Conservation (phyloP, 1,140 invertebrate genomes). For the silkworm (Bombyx mori) region DNA sequence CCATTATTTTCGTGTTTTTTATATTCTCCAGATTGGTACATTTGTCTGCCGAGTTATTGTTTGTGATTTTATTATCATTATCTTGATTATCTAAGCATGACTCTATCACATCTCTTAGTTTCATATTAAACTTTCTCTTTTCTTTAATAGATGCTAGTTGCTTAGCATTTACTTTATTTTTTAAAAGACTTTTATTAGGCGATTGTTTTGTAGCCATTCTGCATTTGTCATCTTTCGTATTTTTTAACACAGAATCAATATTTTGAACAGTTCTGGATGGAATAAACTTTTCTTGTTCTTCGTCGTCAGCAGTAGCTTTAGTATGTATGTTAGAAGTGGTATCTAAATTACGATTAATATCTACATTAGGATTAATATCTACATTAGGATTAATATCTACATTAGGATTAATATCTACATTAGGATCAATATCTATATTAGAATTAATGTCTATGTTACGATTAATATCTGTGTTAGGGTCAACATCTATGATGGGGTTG, state of each 20-base stretch:
- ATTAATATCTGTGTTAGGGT: too few species aligned
- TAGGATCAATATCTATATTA: too few species aligned
- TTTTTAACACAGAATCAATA: not conserved
- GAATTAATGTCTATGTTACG: too few species aligned
- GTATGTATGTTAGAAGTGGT: not conserved
- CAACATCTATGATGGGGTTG: too few species aligned
- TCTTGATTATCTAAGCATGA: conserved; percentile 35
- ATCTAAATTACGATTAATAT: not conserved
- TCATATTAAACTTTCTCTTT: conserved; percentile 60
- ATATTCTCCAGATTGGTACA: too few species aligned
- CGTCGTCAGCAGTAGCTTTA: not conserved
- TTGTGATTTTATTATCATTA: conserved; percentile 9
- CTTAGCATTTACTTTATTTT: conserved; percentile 22
- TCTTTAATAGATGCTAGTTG: conserved; percentile 46
- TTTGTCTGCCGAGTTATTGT: conserved; percentile 1
- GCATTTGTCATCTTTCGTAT: not conserved
- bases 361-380: too few species aligned
- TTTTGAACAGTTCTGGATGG: not conserved
- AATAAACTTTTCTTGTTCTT: not conserved
- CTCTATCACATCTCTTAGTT: conserved; percentile 47
- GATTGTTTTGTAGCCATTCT: not conserved
- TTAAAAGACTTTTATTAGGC: not conserved
- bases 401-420: too few species aligned
- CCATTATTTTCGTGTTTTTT: conserved; percentile 8
- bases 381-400: too few species aligned